These are phyloP conservation scores for Halocynthia roretzi DNA, from an alignment of 23 tunicate species.

Conservation along the genomic window DNA sequence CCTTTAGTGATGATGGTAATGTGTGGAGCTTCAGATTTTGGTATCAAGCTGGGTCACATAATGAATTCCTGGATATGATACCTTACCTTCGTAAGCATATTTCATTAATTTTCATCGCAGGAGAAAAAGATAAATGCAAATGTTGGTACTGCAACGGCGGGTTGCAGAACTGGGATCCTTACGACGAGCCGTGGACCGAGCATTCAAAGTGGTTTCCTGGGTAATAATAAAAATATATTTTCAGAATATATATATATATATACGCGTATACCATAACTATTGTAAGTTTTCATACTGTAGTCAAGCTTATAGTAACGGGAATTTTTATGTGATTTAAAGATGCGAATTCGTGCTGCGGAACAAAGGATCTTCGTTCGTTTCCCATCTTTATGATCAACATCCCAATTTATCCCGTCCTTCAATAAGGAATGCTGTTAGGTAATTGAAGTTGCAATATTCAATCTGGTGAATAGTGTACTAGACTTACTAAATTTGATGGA, in stretches of 20 bases:
- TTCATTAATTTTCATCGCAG: constrained; percentile 1
- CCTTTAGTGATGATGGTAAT: too few relatives aligned
- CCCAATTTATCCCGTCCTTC: constrained; percentile 13
- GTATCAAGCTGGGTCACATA: too few relatives aligned
- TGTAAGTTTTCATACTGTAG: too few relatives aligned
- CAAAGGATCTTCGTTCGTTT: constrained; percentile 13
- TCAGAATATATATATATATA: background rate
- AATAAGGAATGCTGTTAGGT: constrained; percentile 5
- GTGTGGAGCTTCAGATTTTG: too few relatives aligned
- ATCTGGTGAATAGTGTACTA: too few relatives aligned
- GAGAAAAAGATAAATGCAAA: constrained; percentile 16
- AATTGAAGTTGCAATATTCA: too few relatives aligned
- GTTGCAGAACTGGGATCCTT: constrained; percentile 22
- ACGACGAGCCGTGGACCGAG: constrained; percentile 32
- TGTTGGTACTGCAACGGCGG: constrained; percentile 25
- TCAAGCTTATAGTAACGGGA: background rate
- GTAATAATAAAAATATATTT: background rate
- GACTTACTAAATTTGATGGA: too few relatives aligned
- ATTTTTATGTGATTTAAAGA: background rate
- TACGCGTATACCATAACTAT: too few relatives aligned
- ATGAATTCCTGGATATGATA: too few relatives aligned
- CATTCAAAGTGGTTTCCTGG: constrained; percentile 32
- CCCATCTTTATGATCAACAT: constrained; percentile 2
- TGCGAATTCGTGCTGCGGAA: constrained; percentile 14
- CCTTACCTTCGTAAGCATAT: too few relatives aligned